A percentile compares a stretch with the other conserved stretches of the same genome.
Conservation (phyloP, 1,140 invertebrate genomes). For the Euwallacea fornicatus region DNA sequence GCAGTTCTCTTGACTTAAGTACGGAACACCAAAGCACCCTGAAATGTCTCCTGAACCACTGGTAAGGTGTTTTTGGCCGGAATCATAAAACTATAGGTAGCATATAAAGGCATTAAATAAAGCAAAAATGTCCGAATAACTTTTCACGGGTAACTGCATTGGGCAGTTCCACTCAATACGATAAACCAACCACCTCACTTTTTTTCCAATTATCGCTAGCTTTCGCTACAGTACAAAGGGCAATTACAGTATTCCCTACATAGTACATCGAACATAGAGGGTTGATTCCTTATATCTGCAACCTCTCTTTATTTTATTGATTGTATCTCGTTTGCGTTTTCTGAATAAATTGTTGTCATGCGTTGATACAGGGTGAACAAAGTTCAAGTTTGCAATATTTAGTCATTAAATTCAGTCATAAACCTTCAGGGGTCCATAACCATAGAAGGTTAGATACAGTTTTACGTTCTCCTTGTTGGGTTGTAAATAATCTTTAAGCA, state of each 20-base stretch:
- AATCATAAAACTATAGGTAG: slow-evolving; percentile 70
- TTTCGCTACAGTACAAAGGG: slow-evolving; percentile 65
- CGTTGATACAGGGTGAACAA: neutral
- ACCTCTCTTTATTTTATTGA: slow-evolving; percentile 54
- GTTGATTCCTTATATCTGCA: slow-evolving; percentile 54
- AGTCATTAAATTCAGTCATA: slow-evolving; percentile 52
- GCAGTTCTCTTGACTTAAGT: neutral
- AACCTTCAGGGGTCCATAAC: slow-evolving; percentile 77
- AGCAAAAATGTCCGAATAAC: neutral
- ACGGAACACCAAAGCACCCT: slow-evolving; percentile 50
- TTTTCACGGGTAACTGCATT: slow-evolving; percentile 54
- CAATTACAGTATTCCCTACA: slow-evolving; percentile 64
- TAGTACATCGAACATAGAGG: slow-evolving; percentile 56
- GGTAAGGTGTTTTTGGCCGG: slow-evolving; percentile 68
- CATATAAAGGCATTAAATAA: neutral
- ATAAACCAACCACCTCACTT: slow-evolving; percentile 66
- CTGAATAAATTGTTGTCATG: slow-evolving; percentile 54
- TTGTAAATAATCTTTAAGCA: slow-evolving; percentile 57
- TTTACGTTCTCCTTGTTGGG: slow-evolving; percentile 55
- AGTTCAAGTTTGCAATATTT: neutral
- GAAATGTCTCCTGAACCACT: slow-evolving; percentile 76
- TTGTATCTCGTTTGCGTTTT: slow-evolving; percentile 52
- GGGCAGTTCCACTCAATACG: slow-evolving; percentile 78
- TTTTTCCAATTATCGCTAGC: slow-evolving; percentile 73
- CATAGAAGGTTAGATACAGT: slow-evolving; percentile 72